A percentile compares a stretch with the other conserved stretches of the same genome.
These are phyloP conservation scores for Etheostoma cragini DNA, from an alignment of 2,113 vertebrate species.

Conservation along the genomic window DNA sequence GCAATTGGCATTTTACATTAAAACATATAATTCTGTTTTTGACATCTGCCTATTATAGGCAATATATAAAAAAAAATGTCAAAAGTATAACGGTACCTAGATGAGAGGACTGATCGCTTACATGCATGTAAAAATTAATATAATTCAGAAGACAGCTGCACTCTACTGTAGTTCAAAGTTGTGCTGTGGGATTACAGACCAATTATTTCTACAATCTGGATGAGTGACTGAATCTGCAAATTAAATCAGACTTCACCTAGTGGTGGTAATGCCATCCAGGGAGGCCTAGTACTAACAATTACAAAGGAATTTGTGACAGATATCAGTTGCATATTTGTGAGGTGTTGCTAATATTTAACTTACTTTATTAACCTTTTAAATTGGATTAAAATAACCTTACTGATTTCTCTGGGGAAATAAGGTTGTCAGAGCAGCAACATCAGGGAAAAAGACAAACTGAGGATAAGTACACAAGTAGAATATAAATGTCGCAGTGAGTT, in stretches of 20 bases:
- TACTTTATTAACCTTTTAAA: conserved; percentile 48
- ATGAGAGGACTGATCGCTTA: background rate
- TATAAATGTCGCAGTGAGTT: conserved; percentile 29
- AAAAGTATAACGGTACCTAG: background rate
- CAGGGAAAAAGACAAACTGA: conserved; percentile 23
- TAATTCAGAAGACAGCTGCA: background rate
- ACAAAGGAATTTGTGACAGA: conserved; percentile 26
- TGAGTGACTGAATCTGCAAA: conserved; percentile 49
- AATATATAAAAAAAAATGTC: background rate
- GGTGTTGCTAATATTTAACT: conserved; percentile 36
- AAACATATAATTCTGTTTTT: background rate
- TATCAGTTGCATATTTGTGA: conserved; percentile 25
- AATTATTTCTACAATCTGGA: conserved; percentile 7
- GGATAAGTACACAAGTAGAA: conserved; percentile 27
- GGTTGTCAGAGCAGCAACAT: conserved; percentile 13
- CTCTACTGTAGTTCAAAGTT: background rate
- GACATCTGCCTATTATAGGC: background rate
- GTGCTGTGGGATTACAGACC: background rate
- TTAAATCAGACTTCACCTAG: conserved; percentile 25
- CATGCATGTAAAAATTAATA: background rate
- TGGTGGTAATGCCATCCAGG: conserved; percentile 35
- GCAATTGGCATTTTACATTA: background rate
- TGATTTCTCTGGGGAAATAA: conserved; percentile 39
- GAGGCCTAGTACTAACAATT: conserved; percentile 18
- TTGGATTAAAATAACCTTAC: conserved; percentile 32